phyloP scores from a whole-genome alignment of 2,888 invertebrate species.

The Callosobruchus maculatus region DNA sequence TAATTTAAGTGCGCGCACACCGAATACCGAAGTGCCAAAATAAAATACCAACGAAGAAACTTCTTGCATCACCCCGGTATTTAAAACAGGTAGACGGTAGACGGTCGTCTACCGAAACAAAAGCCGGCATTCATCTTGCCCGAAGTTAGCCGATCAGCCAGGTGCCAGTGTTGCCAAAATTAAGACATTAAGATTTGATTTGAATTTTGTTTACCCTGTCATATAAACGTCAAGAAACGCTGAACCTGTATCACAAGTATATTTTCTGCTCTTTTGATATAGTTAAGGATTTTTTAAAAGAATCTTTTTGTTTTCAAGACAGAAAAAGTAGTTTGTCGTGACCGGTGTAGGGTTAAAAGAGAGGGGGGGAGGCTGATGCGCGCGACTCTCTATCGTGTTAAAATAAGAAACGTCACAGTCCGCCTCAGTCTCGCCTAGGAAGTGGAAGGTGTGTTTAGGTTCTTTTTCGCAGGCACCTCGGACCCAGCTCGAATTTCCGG shows the following conservation, averaged over 20 bases:
- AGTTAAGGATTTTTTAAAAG: too few species aligned
- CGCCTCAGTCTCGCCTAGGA: slow-evolving; percentile 7
- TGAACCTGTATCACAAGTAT: not conserved
- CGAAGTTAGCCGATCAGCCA: not conserved
- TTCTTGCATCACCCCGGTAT: not conserved
- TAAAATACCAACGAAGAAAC: not conserved
- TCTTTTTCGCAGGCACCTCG: not conserved
- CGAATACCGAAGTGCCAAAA: too few species aligned
- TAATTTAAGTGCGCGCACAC: too few species aligned
- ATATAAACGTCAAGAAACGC: not conserved
- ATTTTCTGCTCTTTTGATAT: too few species aligned
- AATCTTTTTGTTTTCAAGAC: not conserved
- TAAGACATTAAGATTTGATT: not conserved
- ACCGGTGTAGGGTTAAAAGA: not conserved
- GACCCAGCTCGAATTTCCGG: not conserved
- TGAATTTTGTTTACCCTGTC: not conserved
- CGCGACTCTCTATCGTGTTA: slow-evolving; percentile 7
- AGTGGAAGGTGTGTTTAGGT: slow-evolving; percentile 4
- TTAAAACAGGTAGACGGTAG: not conserved
- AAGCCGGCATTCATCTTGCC: not conserved
- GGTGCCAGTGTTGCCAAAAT: not conserved
- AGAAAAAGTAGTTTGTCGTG: not conserved
- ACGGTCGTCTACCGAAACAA: not conserved
- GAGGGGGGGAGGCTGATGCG: slow-evolving; percentile 6
- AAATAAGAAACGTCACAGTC: slow-evolving; percentile 10